A percentile compares a stretch with the other conserved stretches of the same genome.
These are phyloP conservation scores for Enoplosus armatus DNA, from an alignment of 2,797 vertebrate species.

Conservation along the genomic window DNA sequence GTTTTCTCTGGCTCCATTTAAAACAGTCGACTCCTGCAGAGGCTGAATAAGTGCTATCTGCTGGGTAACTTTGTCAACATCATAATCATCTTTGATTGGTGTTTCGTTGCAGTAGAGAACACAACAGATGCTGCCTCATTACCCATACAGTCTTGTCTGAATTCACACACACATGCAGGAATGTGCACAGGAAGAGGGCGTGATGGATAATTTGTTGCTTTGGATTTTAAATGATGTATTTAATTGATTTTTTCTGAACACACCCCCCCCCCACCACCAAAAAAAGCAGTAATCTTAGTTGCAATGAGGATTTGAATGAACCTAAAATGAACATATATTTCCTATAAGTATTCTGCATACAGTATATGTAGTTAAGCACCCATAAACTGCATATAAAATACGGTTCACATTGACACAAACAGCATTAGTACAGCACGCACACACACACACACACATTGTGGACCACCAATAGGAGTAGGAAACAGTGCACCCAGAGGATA, in stretches of 20 bases:
- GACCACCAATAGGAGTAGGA: constrained; percentile 65
- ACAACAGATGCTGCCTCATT: constrained; percentile 81
- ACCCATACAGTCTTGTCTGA: constrained; percentile 61
- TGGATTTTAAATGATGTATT: constrained; percentile 14
- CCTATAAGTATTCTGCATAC: not conserved
- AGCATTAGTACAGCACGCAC: constrained; percentile 23
- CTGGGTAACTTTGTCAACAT: constrained; percentile 80
- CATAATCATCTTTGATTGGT: constrained; percentile 84
- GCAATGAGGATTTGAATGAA: constrained; percentile 13
- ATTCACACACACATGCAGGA: constrained; percentile 35
- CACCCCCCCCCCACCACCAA: too few species aligned
- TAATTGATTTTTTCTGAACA: constrained; percentile 5
- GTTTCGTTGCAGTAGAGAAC: constrained; percentile 64
- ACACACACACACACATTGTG: constrained; percentile 25
- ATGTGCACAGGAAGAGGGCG: constrained; percentile 38
- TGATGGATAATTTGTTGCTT: constrained; percentile 42
- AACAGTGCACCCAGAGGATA: constrained; percentile 84
- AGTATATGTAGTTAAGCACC: not conserved
- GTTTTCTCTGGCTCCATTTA: constrained; percentile 53
- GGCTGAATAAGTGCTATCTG: constrained; percentile 71
- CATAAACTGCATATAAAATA: not conserved
- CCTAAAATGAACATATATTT: constrained; percentile 1
- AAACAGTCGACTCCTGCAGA: constrained; percentile 66
- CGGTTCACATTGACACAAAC: constrained; percentile 27
- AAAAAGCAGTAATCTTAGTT: not conserved